Percentiles rank a stretch among this genome's conserved stretches.
Conservation (phyloP, 2,888 invertebrate species). For the Tachina fera region DNA sequence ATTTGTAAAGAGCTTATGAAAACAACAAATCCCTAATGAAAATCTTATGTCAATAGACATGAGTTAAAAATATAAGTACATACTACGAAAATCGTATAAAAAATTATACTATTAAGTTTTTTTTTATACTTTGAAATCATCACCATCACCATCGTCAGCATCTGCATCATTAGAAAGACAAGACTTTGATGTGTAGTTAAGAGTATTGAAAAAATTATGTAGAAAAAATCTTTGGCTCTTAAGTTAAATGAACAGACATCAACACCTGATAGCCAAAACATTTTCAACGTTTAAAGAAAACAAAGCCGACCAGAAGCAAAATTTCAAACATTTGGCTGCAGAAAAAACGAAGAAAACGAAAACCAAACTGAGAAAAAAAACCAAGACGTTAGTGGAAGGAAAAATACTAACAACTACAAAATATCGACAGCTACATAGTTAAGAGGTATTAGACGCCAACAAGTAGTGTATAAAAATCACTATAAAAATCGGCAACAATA, state of each 20-base stretch:
- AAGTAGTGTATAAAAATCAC: slow-evolving; percentile 64
- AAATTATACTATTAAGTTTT: neutral
- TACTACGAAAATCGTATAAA: neutral
- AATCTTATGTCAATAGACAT: slow-evolving; percentile 20
- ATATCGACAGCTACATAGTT: slow-evolving; percentile 55
- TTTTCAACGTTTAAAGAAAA: slow-evolving; percentile 60
- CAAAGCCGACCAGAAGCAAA: slow-evolving; percentile 66
- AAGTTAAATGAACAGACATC: slow-evolving; percentile 78
- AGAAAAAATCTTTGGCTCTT: slow-evolving; percentile 12
- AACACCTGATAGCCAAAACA: slow-evolving; percentile 81
- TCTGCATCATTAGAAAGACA: slow-evolving; percentile 44
- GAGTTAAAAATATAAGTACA: slow-evolving; percentile 2
- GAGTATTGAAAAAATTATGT: slow-evolving; percentile 10
- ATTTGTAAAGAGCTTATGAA: slow-evolving; percentile 27
- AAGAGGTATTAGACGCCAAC: slow-evolving; percentile 68
- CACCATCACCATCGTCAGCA: slow-evolving; percentile 28
- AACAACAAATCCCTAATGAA: slow-evolving; percentile 30
- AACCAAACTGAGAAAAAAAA: slow-evolving; percentile 34
- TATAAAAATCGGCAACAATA: slow-evolving; percentile 50
- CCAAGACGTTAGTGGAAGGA: slow-evolving; percentile 38
- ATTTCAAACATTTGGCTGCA: slow-evolving; percentile 42
- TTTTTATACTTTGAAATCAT: slow-evolving; percentile 54
- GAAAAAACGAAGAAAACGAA: slow-evolving; percentile 6
- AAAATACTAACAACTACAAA: slow-evolving; percentile 31
- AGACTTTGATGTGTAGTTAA: slow-evolving; percentile 51